Conservation (phyloP, 2,113 vertebrate species). For the Acanthochromis polyacanthus region DNA sequence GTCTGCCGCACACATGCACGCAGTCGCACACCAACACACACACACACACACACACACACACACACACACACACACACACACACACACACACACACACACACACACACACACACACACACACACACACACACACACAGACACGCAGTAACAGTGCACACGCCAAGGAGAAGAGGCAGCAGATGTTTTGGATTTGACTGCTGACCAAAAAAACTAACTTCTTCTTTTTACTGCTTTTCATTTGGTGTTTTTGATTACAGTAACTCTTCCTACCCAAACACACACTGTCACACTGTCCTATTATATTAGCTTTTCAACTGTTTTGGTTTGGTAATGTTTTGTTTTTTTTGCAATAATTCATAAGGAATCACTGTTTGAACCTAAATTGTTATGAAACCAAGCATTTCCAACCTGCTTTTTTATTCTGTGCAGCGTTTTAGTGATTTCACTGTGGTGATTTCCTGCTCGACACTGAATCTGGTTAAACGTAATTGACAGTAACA, state of each 20-base stretch:
- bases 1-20: conserved; percentile 5
- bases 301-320: no score
- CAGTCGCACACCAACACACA: no score
- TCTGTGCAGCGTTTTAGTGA: background rate
- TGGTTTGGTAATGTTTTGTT: no score
- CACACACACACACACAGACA: background rate
- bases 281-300: background rate
- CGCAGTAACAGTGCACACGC: background rate
- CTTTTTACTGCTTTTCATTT: conserved; percentile 58
- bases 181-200: conserved; percentile 60
- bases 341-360: no score
- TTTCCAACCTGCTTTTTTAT: background rate
- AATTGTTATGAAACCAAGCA: no score
- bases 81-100: background rate
- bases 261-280: background rate
- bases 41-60: background rate
- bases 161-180: conserved; percentile 58
- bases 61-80: background rate
- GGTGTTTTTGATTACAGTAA: conserved; percentile 23
- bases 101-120: background rate
- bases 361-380: background rate
- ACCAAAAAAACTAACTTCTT: conserved; percentile 57
- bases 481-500: background rate
- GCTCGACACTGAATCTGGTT: background rate
- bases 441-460: background rate